Percentiles rank a stretch among this genome's conserved stretches.
Evolutionary conservation across 2,113 vertebrate genomes (phyloP).

Genomic region (Amphiprion percula): DNA sequence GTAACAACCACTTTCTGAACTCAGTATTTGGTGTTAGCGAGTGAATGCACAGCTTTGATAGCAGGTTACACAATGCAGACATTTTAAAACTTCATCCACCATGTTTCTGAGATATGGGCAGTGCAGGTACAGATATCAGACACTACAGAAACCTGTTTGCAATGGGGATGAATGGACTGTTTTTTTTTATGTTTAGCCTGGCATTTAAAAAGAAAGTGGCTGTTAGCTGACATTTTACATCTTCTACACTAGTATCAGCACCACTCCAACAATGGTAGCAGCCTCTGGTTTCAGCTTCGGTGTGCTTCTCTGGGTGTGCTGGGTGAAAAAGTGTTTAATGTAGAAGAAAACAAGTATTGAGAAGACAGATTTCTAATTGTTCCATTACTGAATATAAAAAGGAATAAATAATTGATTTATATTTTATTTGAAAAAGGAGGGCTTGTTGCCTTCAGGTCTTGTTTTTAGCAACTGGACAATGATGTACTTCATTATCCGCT

Average conservation of each 20-base stretch:
- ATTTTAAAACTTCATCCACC: slow-evolving; percentile 22
- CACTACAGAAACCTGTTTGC: slow-evolving; percentile 4
- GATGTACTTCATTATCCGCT: no score
- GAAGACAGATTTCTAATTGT: no score
- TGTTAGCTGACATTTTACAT: slow-evolving; percentile 8
- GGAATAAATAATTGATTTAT: no score
- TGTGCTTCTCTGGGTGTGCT: background rate
- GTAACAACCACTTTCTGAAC: slow-evolving; percentile 31
- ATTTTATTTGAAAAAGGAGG: no score
- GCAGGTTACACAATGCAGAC: slow-evolving; percentile 29
- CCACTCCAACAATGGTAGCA: background rate
- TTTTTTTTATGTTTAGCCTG: slow-evolving; percentile 32
- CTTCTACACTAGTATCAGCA: background rate
- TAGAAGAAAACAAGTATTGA: background rate
- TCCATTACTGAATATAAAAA: no score
- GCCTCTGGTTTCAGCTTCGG: slow-evolving; percentile 10
- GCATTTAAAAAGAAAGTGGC: slow-evolving; percentile 20
- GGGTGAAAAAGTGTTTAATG: background rate
- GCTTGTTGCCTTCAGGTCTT: no score
- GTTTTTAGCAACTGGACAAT: no score
- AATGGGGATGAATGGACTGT: background rate
- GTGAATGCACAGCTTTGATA: slow-evolving; percentile 38
- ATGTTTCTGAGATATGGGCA: background rate
- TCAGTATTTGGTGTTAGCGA: slow-evolving; percentile 18
- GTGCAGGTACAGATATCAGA: slow-evolving; percentile 18